Conservation (phyloP, 2,797 vertebrate genomes). For the Artibeus jamaicensis region DNA sequence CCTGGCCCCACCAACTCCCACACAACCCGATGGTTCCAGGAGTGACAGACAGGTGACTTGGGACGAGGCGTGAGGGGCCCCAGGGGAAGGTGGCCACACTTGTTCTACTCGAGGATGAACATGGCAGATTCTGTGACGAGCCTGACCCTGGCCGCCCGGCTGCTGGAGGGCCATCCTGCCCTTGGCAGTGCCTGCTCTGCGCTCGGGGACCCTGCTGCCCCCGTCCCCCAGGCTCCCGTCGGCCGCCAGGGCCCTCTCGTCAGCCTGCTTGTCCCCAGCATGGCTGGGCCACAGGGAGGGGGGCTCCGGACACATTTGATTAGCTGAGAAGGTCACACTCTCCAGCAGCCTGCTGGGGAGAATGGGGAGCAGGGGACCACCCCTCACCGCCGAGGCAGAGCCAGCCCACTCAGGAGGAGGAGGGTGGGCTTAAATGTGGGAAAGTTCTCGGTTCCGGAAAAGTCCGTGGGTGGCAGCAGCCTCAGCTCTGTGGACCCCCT, state of each 20-base stretch:
- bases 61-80: too few species aligned
- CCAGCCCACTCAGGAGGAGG: accelerated
- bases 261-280: accelerated
- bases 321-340: background rate
- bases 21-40: background rate
- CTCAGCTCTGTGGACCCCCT: background rate
- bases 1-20: too few species aligned
- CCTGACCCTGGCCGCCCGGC: too few species aligned
- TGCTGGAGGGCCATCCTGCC: accelerated
- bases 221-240: background rate
- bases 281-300: background rate
- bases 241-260: background rate
- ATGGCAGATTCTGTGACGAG: background rate
- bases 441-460: background rate
- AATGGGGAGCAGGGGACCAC: background rate
- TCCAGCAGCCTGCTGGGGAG: background rate
- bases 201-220: background rate
- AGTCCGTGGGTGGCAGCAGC: background rate
- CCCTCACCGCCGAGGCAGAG: background rate
- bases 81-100: accelerated
- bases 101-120: background rate
- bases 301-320: background rate
- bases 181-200: accelerated
- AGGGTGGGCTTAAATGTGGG: background rate
- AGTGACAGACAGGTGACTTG: accelerated